Evolutionary conservation across 2,113 vertebrate species (phyloP), one percentile per base, ranked within the genome.

Genomic region (Casuarius casuarius): DNA sequence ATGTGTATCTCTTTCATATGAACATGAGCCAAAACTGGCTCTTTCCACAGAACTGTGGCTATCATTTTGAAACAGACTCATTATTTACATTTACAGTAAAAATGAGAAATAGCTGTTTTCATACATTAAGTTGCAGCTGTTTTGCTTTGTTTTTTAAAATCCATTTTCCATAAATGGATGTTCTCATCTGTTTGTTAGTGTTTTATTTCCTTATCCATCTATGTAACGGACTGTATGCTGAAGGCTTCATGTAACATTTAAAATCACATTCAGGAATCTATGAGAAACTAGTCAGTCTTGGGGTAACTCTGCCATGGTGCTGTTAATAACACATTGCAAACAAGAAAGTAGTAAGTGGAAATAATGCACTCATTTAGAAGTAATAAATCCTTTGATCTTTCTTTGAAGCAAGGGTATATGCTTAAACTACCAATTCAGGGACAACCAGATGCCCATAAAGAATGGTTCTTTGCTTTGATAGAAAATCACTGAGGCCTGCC

Each of bases 321-420:
- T 96, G 97, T 97, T 98, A 98, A 97, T 98, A 98, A 98, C 98
- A 97, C 97, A 95, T 96, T 98, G 96, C 97, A 98, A 98, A 97
- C 97, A 98, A 97, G 97, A 97, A 97, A 97, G 97, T 97, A 97
- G 97, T 98, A 95, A 98, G 97, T 98, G 97, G 98, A 98, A 98
- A 97, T 98, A 98, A 98, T 96, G 97, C 97, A 95, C 97, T 98
- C 97, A 97, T 98, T 98, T 97, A 98, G 98, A 97, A 98, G 98
- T 97, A 97, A 98, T 98, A 98, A 98, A 98, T 91, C 96, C 97
- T 98, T 98, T 98, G 98, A 98, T 98, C 98, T 98, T 97, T 96
- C 98, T 98, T 98, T 98, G 98, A 98, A 98, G 98, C 96, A 92
- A 96, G 96, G 80, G 92, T 96, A 98, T 97, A 97, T 96, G 97